phyloP scores from a whole-genome alignment of 2,797 vertebrate genomes.

The Merluccius polli region DNA sequence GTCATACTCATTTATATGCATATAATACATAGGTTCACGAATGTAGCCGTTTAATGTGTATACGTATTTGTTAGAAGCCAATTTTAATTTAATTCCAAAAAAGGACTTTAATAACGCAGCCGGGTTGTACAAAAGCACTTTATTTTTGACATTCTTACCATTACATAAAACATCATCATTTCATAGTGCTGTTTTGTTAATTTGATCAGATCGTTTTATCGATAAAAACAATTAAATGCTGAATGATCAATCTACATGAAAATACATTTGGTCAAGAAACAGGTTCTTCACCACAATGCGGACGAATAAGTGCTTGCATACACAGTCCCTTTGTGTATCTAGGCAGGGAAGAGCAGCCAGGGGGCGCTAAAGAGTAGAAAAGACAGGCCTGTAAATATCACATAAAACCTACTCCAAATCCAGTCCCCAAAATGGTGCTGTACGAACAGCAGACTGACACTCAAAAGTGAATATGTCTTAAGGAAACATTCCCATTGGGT shows the following conservation, averaged over 20 bases:
- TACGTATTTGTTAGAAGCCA: background rate
- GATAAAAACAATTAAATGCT: background rate
- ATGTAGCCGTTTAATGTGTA: background rate
- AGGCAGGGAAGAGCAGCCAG: conserved; percentile 19
- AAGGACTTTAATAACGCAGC: background rate
- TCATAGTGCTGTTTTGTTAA: background rate
- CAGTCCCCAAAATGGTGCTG: conserved; percentile 19
- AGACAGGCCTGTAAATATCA: conserved; percentile 10
- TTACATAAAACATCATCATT: background rate
- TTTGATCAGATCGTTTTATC: background rate
- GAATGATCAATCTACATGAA: background rate
- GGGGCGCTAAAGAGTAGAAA: conserved; percentile 21
- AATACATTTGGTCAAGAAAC: background rate
- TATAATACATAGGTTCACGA: background rate
- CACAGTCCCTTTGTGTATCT: conserved; percentile 20
- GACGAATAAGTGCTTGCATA: conserved; percentile 17
- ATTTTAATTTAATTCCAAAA: background rate
- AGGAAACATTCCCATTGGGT: conserved; percentile 47
- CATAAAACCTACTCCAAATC: background rate
- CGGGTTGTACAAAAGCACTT: background rate
- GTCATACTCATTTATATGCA: background rate
- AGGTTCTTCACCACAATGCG: background rate
- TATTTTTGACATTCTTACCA: background rate
- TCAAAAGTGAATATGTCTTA: conserved; percentile 62
- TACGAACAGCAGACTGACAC: conserved; percentile 5